Evolutionary conservation across 2,888 invertebrate genomes (phyloP), one percentile per base, ranked within the genome.

Genomic region (Creontiades dilutus): DNA sequence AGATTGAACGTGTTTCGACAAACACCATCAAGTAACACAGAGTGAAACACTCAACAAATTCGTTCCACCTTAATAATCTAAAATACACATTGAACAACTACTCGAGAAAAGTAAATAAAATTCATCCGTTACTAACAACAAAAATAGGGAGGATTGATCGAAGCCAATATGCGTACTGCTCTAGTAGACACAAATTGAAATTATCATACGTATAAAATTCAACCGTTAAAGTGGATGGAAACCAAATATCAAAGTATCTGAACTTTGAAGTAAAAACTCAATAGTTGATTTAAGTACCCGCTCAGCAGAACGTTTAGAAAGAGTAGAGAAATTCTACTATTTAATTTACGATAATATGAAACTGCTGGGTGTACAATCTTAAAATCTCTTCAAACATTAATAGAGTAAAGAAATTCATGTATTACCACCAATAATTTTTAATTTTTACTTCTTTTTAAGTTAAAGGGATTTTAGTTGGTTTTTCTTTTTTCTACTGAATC

Each of bases 311-410:
- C n/a, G n/a, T 23, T 68, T 23, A 68, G 23, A 11, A 68, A 23
- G 68, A 78, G 47, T 78, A 78, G 47, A 46, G 78, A 46, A 46
- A 78, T 78, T 47, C 47, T 78, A 78, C 78, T 37, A 46, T 19
- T 12, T n/a, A 78, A 46, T 37, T 78, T 47, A 46, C 47, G 47
- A 78, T 46, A 78, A 47, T 14, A 78, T 75, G 23, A 46, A 78
- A 78, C 78, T 78, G 78, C 78, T 78, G 78, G 78, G 37, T 78
- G 78, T 47, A 78, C 78, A 9, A 47, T 78, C 46, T 78, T 78
- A 78, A 16, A 75, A 46, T 78, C 68, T 68, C 68, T 68, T 68
- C 23, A 68, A 68, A 68, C 23, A 27, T 23, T 19, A 23, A 68
- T 68, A 68, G 23, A 23, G 11, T 68, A 23, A 23, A 68, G 68